Evolutionary conservation across 1,140 invertebrate genomes (phyloP).

Genomic region (Drosophila dunni): DNA sequence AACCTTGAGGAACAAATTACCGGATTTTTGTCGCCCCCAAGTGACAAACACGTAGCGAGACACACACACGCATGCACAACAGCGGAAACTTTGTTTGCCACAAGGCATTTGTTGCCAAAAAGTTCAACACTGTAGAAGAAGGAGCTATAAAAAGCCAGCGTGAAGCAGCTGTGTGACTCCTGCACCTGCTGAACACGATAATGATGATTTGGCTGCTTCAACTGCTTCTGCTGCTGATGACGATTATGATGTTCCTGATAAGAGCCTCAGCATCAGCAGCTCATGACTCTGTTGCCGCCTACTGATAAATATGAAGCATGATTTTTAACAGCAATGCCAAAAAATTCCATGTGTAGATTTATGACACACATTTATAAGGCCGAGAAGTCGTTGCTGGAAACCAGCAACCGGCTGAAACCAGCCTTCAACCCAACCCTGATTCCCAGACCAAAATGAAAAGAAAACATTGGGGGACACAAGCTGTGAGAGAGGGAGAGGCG

Average conservation of each 20-base stretch:
- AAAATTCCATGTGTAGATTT: constrained; percentile 48
- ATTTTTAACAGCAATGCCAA: constrained; percentile 36
- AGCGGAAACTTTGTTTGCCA: constrained; percentile 46
- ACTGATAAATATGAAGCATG: constrained; percentile 45
- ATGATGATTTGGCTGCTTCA: background rate
- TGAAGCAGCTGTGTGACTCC: constrained; percentile 29
- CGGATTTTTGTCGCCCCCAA: constrained; percentile 76
- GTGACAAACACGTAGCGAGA: constrained; percentile 25
- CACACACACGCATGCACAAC: constrained; percentile 7
- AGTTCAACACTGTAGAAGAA: constrained; percentile 23
- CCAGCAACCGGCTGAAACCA: background rate
- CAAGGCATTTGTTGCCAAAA: constrained; percentile 46
- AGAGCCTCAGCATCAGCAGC: constrained; percentile 25
- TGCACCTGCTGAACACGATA: constrained; percentile 10
- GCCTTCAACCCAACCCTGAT: background rate
- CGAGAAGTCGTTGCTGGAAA: constrained; percentile 30
- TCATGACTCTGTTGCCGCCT: constrained; percentile 24
- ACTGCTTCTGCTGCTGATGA: constrained; percentile 16
- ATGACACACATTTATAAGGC: constrained; percentile 51
- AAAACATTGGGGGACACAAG: constrained; percentile 3
- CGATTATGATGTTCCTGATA: constrained; percentile 34
- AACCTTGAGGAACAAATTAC: constrained; percentile 80
- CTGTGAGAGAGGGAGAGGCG: background rate
- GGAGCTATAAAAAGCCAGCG: constrained; percentile 39
- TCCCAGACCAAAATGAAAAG: constrained; percentile 20